Percentiles rank a stretch among this genome's conserved stretches.
Evolutionary conservation across 2,113 vertebrate genomes (phyloP).

Genomic region (Oceanodroma tethys): DNA sequence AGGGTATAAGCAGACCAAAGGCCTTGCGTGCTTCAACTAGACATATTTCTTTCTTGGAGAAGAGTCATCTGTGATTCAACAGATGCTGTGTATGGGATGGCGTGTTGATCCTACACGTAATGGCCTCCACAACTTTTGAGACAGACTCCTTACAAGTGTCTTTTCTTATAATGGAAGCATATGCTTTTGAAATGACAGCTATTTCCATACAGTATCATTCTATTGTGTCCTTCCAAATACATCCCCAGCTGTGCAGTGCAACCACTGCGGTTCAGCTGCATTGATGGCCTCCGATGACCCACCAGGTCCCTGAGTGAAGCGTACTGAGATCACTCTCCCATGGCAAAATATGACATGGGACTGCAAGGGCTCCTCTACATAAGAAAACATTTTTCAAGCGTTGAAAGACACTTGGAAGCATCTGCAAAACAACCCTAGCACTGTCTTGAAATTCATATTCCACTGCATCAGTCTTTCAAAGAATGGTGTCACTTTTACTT

Average conservation of each 20-base stretch:
- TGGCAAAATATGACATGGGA: not conserved
- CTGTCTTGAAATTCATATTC: not conserved
- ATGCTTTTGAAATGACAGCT: not conserved
- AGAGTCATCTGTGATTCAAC: not conserved
- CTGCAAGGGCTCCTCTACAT: not conserved
- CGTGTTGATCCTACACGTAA: not conserved
- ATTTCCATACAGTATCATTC: not conserved
- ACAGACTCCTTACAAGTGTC: not conserved
- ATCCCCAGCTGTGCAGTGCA: not conserved
- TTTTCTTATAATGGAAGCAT: not conserved
- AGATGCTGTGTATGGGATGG: not conserved
- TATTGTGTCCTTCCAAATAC: not conserved
- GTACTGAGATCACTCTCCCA: not conserved
- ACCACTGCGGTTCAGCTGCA: accelerated
- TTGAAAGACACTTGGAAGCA: not conserved
- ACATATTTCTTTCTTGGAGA: not conserved
- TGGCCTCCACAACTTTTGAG: not conserved
- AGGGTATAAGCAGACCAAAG: not conserved
- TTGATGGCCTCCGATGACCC: not conserved
- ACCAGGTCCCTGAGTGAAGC: not conserved
- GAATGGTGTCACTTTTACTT: not conserved
- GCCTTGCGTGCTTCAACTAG: not conserved
- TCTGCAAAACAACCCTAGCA: not conserved
- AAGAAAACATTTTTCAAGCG: not conserved
- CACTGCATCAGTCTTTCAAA: not conserved